These are phyloP conservation scores for Sphecodes monilicornis DNA, from an alignment of 2,888 invertebrate genomes.

Conservation along the genomic window DNA sequence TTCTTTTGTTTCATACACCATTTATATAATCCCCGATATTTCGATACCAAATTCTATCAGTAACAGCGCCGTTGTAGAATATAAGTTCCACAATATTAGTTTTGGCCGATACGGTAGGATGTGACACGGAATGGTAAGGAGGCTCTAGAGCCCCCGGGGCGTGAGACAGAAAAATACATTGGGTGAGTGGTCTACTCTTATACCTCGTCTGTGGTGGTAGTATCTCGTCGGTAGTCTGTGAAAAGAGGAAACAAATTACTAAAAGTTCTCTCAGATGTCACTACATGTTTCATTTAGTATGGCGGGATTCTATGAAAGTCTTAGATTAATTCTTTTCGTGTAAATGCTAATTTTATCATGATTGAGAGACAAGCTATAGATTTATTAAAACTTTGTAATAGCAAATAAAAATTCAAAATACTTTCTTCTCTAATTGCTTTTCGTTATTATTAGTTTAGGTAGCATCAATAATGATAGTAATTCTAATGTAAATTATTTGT, in stretches of 20 bases:
- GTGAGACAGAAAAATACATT: too few species aligned
- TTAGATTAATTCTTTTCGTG: not conserved
- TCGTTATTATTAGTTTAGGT: too few species aligned
- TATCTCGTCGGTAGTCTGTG: not conserved
- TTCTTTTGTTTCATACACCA: too few species aligned
- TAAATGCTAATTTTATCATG: not conserved
- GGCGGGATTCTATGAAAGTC: not conserved
- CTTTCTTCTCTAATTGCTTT: too few species aligned
- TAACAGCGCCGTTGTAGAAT: too few species aligned
- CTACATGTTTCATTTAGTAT: not conserved
- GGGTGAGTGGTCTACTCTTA: not conserved
- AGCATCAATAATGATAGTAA: not conserved
- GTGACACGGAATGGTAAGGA: too few species aligned
- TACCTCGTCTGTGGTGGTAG: not conserved
- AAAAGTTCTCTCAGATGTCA: not conserved
- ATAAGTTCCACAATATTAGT: too few species aligned
- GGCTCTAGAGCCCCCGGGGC: too few species aligned
- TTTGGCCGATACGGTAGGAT: too few species aligned
- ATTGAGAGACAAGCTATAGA: not conserved
- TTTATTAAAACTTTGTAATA: not conserved
- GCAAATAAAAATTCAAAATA: not conserved
- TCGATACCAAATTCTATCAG: too few species aligned
- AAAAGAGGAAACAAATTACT: not conserved
- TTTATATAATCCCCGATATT: too few species aligned
- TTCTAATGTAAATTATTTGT: too few species aligned